Evolutionary conservation across 2,797 vertebrate genomes (phyloP), one percentile per base, ranked within the genome.

Genomic region (Philypnodon macrostomus): DNA sequence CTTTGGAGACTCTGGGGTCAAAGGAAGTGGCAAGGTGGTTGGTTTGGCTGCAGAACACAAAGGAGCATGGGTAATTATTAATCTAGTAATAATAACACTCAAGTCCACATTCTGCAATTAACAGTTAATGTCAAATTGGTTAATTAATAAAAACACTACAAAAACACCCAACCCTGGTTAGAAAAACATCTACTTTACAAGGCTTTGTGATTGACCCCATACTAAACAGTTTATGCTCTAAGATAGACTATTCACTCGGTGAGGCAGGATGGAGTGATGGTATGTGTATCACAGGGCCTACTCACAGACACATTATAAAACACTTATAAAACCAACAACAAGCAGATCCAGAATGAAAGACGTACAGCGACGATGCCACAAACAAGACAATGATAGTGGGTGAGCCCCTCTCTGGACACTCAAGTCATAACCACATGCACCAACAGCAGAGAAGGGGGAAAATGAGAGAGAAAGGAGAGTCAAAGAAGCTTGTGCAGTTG

Each of bases 1-100:
- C 96, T 98, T 99, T 97, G 95, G 95, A 94, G 96, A 97, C 91
- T 99, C 96, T 70, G 96, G 96, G 67, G 95, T 99, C 96, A 98
- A 92, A 90, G 96, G 96, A 93, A 98, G 96, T 88, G 96, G 93
- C 93, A 98, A 94, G 93, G 89, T 97, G 91, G 93, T 95, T 94
- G 95, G 92, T 94, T 95, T 97, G 92, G 93, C 96, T 99, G 93
- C 86, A 94, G 89, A 86, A 90, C 87, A 88, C 65, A 90, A 90
- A 92, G 88, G 87, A 89, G 89, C 86, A 90, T 85, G 84, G 86
- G 84, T 89, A 90, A 91, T 91, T 91, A 90, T 89, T 91, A 84
- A 90, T 81, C 89, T 89, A 88, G 65, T 63, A 81, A 83, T 73
- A 47, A 86, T 87, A 90, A n/a, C n/a, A n/a, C n/a, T n/a, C n/a